Percentiles rank a stretch among this genome's conserved stretches.
These are phyloP conservation scores for Cylloceria caligata DNA, from an alignment of 2,888 invertebrate species.

Conservation along the genomic window DNA sequence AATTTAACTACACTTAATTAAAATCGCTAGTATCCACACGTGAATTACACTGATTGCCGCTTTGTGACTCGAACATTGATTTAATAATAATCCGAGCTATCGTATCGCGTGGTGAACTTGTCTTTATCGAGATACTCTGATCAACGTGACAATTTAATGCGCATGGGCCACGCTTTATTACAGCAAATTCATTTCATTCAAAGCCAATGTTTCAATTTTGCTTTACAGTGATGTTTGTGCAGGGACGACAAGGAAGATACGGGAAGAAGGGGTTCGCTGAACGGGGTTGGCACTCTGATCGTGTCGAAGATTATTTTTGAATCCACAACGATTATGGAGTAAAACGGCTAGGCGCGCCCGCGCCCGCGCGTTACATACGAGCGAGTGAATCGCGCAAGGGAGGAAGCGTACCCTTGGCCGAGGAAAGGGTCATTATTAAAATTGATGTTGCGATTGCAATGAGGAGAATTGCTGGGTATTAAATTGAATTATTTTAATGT, in stretches of 20 bases:
- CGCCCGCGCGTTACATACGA: neutral
- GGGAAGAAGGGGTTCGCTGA: neutral
- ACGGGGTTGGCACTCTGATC: neutral
- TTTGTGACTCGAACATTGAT: constrained; percentile 60
- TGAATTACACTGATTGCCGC: constrained; percentile 68
- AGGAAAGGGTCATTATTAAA: constrained; percentile 78
- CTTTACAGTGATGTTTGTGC: neutral
- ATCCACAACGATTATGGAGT: neutral
- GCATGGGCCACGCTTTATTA: neutral
- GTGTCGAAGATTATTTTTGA: constrained; percentile 21
- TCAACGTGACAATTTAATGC: constrained; percentile 37
- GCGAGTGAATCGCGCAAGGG: constrained; percentile 24
- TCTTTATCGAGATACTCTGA: constrained; percentile 24
- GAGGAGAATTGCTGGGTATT: constrained; percentile 79
- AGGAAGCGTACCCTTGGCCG: constrained; percentile 35
- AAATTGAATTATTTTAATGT: constrained; percentile 81
- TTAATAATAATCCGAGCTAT: constrained; percentile 46
- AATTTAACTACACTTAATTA: constrained; percentile 69
- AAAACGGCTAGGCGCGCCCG: neutral
- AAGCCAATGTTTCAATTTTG: neutral
- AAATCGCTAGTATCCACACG: constrained; percentile 63
- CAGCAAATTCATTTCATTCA: neutral
- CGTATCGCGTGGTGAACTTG: neutral
- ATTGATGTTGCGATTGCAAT: constrained; percentile 79
- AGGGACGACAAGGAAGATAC: neutral